Percentiles rank a stretch among this genome's conserved stretches.
Evolutionary conservation across 1,140 invertebrate genomes (phyloP).

Genomic region (Sogatella furcifera): DNA sequence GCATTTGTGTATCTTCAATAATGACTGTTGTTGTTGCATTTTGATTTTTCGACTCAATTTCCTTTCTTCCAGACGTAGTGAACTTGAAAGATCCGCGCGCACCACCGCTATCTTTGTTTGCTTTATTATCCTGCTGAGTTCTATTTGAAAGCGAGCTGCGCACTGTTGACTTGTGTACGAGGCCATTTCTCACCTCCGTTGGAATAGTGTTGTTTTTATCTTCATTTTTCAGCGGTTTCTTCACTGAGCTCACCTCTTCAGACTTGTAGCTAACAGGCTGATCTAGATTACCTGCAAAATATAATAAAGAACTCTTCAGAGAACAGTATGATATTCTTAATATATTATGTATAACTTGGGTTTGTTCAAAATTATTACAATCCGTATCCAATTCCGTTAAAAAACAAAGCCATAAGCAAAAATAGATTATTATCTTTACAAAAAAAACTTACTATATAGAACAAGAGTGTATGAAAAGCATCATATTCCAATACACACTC

Average conservation of each 20-base stretch:
- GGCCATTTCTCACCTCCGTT: not conserved
- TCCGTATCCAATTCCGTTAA: no score
- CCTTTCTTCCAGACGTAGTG: not conserved
- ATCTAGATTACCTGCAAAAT: conserved; percentile 19
- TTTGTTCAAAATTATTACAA: no score
- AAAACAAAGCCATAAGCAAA: no score
- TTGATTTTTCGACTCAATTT: not conserved
- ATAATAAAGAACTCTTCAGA: no score
- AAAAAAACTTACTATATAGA: no score
- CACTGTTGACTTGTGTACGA: not conserved
- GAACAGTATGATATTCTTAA: no score
- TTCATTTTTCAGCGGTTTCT: not conserved
- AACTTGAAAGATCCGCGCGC: not conserved
- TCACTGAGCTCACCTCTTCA: not conserved
- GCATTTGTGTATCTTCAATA: conserved; percentile 1
- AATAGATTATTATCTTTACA: no score
- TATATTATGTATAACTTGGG: no score
- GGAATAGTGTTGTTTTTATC: not conserved
- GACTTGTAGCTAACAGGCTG: conserved; percentile 7
- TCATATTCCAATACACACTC: no score
- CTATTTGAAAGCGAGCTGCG: no score
- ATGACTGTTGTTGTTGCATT: not conserved
- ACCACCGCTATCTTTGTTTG: not conserved
- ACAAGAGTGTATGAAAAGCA: no score
- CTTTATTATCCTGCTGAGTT: not conserved